Conservation (phyloP, 1,140 invertebrate species). For the Globodera ellingtonae region DNA sequence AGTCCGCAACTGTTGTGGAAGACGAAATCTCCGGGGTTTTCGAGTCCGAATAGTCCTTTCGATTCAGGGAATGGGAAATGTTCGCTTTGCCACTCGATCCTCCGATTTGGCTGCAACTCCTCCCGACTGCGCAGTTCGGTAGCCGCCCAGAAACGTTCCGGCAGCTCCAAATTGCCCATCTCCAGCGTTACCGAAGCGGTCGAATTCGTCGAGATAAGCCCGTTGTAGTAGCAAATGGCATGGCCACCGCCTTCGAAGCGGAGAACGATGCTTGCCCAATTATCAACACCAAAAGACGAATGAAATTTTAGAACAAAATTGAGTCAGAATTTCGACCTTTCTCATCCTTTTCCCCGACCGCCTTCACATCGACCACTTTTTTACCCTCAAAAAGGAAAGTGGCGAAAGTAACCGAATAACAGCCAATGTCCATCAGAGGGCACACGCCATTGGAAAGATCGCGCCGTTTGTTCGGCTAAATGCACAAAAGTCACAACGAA, state of each 20-base stretch:
- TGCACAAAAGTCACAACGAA: neutral
- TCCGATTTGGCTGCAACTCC: neutral
- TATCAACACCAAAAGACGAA: neutral
- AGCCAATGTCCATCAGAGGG: neutral
- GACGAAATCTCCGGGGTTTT: slow-evolving; percentile 22
- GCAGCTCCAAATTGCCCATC: neutral
- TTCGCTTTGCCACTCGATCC: neutral
- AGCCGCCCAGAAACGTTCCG: neutral
- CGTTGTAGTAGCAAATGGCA: neutral
- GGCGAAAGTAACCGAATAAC: neutral
- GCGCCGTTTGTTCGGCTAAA: neutral
- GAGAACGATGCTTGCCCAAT: neutral
- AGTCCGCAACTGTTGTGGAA: slow-evolving; percentile 76
- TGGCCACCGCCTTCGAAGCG: slow-evolving; percentile 3
- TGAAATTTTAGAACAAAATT: neutral
- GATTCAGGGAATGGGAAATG: neutral
- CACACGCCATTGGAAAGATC: neutral
- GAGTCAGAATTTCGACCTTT: neutral
- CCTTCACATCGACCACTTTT: slow-evolving; percentile 1
- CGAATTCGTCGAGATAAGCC: neutral
- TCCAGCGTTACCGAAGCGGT: neutral
- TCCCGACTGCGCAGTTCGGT: neutral
- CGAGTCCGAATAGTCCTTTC: neutral
- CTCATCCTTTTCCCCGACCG: neutral
- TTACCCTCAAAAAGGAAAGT: slow-evolving; percentile 9